Evolutionary conservation across 2,888 invertebrate genomes (phyloP), one percentile per base, ranked within the genome.

Genomic region (Conomelus anceps): DNA sequence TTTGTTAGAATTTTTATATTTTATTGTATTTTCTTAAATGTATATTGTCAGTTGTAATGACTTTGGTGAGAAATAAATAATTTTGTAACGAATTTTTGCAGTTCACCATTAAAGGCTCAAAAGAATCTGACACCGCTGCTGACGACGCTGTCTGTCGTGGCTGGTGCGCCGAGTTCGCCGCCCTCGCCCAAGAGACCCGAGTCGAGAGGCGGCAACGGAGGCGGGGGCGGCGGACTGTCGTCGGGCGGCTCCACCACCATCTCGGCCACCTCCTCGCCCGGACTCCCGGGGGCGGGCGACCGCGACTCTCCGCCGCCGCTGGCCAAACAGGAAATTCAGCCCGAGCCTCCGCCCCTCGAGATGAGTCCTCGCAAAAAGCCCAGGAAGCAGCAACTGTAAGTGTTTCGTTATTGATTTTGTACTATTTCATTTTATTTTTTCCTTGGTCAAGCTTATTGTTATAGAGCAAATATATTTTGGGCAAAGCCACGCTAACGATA

Each of bases 351-450:
- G 7, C 93, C 93, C 0, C 92, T 94, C 85, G 95, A 95, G 93
- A 95, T 96, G 93, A 96, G 96, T 89, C 98, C 98, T 0, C 94
- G 98, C 90, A 99, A 99, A 93, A 98, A 98, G 92, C 97, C 98
- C 0, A 94, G 98, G 90, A 98, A 99, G 93, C 98, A 97, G 92
- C 96, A 96, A 93, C 94, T 97, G 97, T 98, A 94, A 95, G 96
- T 94, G 22, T 85, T 63, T 23, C 22, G 20, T 13, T 20, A 11
- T 85, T 1, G 6, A 22, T 1, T 23, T 3, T 26, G 9, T 26
- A 13, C 13, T 22, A 13, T 22, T 87, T 87, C 22, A 87, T 87
- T 7, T 23, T 26, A 6, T 3, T 23, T 24, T 24, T 23, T 4
- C 3, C n/a, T n/a, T n/a, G n/a, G n/a, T n/a, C n/a, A n/a, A n/a